These are phyloP conservation scores for Subanguina moxae DNA, from an alignment of 1,140 invertebrate genomes.

Conservation along the genomic window DNA sequence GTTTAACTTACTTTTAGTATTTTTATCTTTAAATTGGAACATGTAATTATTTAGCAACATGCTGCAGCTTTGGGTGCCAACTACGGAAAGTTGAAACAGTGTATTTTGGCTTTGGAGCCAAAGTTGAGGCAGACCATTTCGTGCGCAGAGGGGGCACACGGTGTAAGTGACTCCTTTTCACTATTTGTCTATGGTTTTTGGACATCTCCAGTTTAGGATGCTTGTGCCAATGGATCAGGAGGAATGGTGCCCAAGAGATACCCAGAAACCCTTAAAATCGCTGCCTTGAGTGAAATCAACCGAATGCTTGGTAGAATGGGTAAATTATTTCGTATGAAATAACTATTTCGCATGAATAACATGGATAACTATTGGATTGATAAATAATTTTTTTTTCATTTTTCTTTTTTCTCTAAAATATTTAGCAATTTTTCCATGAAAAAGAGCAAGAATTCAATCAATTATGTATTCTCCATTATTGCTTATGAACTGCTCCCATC, in stretches of 20 bases:
- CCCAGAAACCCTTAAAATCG: slow-evolving; percentile 45
- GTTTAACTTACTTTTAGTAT: neutral
- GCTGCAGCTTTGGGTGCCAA: slow-evolving; percentile 33
- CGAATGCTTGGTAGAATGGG: slow-evolving; percentile 28
- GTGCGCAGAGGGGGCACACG: slow-evolving; percentile 26
- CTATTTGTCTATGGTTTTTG: neutral
- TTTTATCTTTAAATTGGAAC: neutral
- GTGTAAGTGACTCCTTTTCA: slow-evolving; percentile 21
- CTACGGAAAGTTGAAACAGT: slow-evolving; percentile 23
- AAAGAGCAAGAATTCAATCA: too few species aligned
- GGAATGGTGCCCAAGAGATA: slow-evolving; percentile 43
- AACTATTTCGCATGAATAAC: neutral
- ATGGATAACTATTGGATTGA: too few species aligned
- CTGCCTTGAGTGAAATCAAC: slow-evolving; percentile 38
- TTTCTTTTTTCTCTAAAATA: too few species aligned
- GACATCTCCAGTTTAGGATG: neutral
- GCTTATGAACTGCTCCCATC: too few species aligned
- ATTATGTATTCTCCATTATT: too few species aligned
- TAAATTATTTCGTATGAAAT: slow-evolving; percentile 4
- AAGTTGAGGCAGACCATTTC: slow-evolving; percentile 19
- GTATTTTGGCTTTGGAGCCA: slow-evolving; percentile 21
- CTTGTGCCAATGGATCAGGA: slow-evolving; percentile 17
- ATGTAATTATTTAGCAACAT: slow-evolving; percentile 26
- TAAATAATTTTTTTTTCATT: too few species aligned
- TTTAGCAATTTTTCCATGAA: too few species aligned